A percentile compares a stretch with the other conserved stretches of the same genome.
phyloP scores from a whole-genome alignment of 2,113 vertebrate genomes.

The Phrynosoma blainvillii region DNA sequence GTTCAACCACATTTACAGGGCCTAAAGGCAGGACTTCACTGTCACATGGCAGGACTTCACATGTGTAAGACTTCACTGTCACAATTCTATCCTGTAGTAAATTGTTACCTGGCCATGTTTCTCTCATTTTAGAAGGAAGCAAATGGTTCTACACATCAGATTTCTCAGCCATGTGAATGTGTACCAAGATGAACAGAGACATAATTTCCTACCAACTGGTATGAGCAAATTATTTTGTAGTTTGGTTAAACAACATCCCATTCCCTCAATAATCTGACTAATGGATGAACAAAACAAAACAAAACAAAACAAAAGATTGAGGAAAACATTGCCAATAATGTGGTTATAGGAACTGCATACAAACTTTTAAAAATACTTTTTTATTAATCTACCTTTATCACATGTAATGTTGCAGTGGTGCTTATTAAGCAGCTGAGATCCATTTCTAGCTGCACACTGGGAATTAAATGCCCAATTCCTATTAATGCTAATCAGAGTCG shows the following conservation, averaged over 20 bases:
- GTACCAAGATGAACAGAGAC: neutral
- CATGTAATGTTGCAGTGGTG: constrained; percentile 46
- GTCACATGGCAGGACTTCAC: neutral
- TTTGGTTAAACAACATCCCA: neutral
- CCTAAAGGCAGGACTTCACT: neutral
- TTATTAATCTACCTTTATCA: constrained; percentile 70
- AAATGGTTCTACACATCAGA: neutral
- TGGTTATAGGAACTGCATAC: constrained; percentile 47
- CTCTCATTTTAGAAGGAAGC: neutral
- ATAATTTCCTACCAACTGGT: neutral
- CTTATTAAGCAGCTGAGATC: constrained; percentile 57
- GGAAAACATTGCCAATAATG: constrained; percentile 42
- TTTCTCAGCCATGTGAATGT: neutral
- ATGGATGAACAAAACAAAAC: neutral
- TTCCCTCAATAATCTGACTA: neutral
- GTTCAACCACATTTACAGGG: too few species aligned
- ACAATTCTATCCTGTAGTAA: neutral
- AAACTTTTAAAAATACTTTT: constrained; percentile 70
- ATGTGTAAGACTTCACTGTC: neutral
- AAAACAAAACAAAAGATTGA: neutral
- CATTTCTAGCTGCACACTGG: constrained; percentile 60
- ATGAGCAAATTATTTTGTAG: neutral
- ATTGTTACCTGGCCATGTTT: neutral
- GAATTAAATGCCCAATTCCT: constrained; percentile 75
- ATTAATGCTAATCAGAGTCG: constrained; percentile 64